Conservation (phyloP, 37 sponge, comb jelly and placozoan genomes). For the Amphimedon queenslandica region DNA sequence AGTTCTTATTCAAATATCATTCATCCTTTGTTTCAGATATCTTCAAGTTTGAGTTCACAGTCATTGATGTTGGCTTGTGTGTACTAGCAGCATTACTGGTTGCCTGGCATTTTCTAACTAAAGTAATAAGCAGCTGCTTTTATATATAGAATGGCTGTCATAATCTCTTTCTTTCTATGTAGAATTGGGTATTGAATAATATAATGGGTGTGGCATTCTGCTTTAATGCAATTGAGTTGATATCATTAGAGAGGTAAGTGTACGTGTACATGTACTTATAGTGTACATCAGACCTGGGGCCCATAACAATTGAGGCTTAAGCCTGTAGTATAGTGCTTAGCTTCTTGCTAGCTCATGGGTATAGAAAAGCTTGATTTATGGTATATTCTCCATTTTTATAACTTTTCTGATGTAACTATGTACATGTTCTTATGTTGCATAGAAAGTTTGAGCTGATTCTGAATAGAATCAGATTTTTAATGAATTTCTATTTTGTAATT, state of each 20-base stretch:
- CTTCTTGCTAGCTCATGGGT: too few species aligned
- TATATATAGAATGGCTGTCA: not conserved
- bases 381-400: too few species aligned
- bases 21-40: constrained; percentile 21
- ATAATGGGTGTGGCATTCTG: constrained; percentile 90
- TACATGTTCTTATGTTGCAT: too few species aligned
- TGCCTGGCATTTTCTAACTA: constrained; percentile 38
- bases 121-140: constrained; percentile 14
- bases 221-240: constrained; percentile 92
- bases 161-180: constrained; percentile 10
- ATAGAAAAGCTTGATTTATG: too few species aligned
- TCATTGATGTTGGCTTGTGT: constrained; percentile 24
- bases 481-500: too few species aligned
- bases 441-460: too few species aligned
- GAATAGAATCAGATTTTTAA: too few species aligned
- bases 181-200: constrained; percentile 98
- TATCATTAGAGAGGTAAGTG: constrained; percentile 79
- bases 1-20: not conserved
- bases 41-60: constrained; percentile 17
- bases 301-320: too few species aligned
- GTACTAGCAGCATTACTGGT: constrained; percentile 6
- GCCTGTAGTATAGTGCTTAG: too few species aligned
- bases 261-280: not conserved
- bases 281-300: too few species aligned
- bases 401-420: too few species aligned